Evolutionary conservation across 2,888 invertebrate genomes (phyloP), one percentile per base, ranked within the genome.

Genomic region (Polyommatus icarus): DNA sequence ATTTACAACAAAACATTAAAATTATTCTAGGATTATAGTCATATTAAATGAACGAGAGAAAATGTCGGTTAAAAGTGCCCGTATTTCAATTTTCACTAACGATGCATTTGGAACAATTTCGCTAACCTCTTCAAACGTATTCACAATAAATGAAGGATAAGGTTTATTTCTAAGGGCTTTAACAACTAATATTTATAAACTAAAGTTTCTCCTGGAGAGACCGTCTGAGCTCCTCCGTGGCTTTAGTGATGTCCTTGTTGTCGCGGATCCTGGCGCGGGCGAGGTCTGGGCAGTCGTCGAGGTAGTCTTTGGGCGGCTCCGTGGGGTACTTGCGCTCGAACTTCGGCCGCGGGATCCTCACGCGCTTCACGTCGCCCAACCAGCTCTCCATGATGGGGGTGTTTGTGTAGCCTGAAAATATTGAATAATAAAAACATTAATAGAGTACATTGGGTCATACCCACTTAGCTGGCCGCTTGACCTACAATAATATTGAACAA

Each of bases 271-370:
- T 90, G 81, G 90, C 91, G 77, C 91, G 93, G 57, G 95, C 90
- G 81, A 95, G 93, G 71, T 95, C 91, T 78, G 95, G 95, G 78
- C 90, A 91, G 78, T 96, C 96, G 80, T 96, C 96, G 83, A 96
- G 95, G 88, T 97, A 97, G 88, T 97, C 97, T 88, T 97, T 96
- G 15, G 97, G 97, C 20, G 97, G 97, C 85, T 97, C 97, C 79
- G 94, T 96, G 78, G 96, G 97, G 84, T 95, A 96, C 85, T 94
- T 95, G 83, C 94, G 95, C 76, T 95, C 96, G 86, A 97, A 97
- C 94, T 98, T 98, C 6, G 98, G 98, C 82, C 98, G 95, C 40
- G 98, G 98, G 84, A 98, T 98, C 83, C 97, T 95, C 80, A 98
- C 96, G 83, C 97, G 96, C 89, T 97, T 97, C 76, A 98, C 97